These are phyloP conservation scores for Phaonia tiefii DNA, from an alignment of 2,888 invertebrate genomes.

Conservation along the genomic window DNA sequence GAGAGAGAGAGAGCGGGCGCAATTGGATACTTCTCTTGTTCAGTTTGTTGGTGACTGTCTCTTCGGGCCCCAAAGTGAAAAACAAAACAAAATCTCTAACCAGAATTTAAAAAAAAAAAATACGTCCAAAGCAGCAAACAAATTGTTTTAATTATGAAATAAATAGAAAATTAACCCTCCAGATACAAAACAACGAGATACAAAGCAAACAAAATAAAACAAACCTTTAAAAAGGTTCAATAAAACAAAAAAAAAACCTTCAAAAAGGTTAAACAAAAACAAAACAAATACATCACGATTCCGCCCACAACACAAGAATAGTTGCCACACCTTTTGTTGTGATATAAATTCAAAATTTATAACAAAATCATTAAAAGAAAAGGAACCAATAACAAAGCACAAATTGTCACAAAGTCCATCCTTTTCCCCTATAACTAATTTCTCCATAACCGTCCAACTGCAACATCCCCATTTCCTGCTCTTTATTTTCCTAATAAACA, in stretches of 20 bases:
- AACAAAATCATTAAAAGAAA: conserved; percentile 61
- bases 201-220: conserved; percentile 44
- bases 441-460: conserved; percentile 56
- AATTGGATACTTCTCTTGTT: background rate
- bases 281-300: conserved; percentile 70
- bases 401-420: conserved; percentile 42
- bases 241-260: conserved; percentile 29
- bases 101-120: conserved; percentile 66
- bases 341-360: conserved; percentile 1
- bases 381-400: conserved; percentile 28
- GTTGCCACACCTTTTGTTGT: conserved; percentile 52
- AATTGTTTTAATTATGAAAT: conserved; percentile 48
- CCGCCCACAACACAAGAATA: conserved; percentile 73
- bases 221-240: too few species aligned
- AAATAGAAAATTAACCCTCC: conserved; percentile 75
- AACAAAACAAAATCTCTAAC: conserved; percentile 48
- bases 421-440: conserved; percentile 47
- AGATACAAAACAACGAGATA: conserved; percentile 69
- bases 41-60: too few species aligned
- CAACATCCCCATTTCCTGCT: conserved; percentile 6
- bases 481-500: conserved; percentile 57
- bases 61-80: too few species aligned
- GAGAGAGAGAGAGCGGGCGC: conserved; percentile 58
- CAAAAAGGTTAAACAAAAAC: conserved; percentile 48
- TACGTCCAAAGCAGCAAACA: conserved; percentile 67